A percentile compares a stretch with the other conserved stretches of the same genome.
Conservation (phyloP, 2,888 invertebrate genomes). For the Meteorus colon region DNA sequence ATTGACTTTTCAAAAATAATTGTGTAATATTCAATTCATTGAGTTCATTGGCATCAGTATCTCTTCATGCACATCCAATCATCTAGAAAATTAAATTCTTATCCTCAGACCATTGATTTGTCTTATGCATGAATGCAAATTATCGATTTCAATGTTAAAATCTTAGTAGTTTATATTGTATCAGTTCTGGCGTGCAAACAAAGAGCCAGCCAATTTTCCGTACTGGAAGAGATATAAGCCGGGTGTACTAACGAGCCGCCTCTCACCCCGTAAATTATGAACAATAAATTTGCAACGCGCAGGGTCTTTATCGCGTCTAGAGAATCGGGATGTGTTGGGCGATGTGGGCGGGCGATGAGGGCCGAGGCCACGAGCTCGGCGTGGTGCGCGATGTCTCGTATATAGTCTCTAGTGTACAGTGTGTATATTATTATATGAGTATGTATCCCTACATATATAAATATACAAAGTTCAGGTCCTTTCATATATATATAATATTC, state of each 20-base stretch:
- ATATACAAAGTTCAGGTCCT: neutral
- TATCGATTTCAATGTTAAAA: too few species aligned
- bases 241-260: slow-evolving; percentile 54
- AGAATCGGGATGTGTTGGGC: slow-evolving; percentile 62
- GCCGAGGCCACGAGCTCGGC: slow-evolving; percentile 72
- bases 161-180: neutral
- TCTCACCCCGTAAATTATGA: slow-evolving; percentile 65
- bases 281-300: slow-evolving; percentile 65
- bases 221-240: slow-evolving; percentile 24
- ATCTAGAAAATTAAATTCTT: too few species aligned
- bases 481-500: too few species aligned
- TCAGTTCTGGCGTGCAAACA: slow-evolving; percentile 26
- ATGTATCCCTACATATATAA: slow-evolving; percentile 49
- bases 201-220: slow-evolving; percentile 15
- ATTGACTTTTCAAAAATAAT: too few species aligned
- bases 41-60: too few species aligned
- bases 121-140: too few species aligned
- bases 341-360: slow-evolving; percentile 72
- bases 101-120: too few species aligned
- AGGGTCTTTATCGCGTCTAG: slow-evolving; percentile 60
- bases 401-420: neutral
- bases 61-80: too few species aligned
- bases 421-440: slow-evolving; percentile 2
- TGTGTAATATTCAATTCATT: too few species aligned
- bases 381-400: slow-evolving; percentile 47